A percentile compares a stretch with the other conserved stretches of the same genome.
Evolutionary conservation across 2,797 vertebrate species (phyloP).

Genomic region (Cossypha niveicapilla): DNA sequence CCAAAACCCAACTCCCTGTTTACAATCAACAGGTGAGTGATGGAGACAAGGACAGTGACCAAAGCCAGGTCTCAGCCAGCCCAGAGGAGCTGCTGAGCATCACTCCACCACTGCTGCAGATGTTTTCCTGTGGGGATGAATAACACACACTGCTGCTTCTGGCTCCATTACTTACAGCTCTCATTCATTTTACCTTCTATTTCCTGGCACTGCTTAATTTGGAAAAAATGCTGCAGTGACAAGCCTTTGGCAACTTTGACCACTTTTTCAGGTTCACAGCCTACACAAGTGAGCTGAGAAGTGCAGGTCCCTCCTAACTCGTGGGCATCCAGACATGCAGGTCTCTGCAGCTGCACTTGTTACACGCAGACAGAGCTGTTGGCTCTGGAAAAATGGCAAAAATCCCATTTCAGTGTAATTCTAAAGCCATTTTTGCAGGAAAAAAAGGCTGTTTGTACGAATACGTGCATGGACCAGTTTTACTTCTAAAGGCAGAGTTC

Average conservation of each 20-base stretch:
- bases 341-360: not conserved
- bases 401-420: not conserved
- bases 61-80: not conserved
- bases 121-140: not conserved
- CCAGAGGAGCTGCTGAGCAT: not conserved
- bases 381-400: not conserved
- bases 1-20: not conserved
- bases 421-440: not conserved
- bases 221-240: not conserved
- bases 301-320: not conserved
- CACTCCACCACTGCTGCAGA: accelerated
- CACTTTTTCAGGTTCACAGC: not conserved
- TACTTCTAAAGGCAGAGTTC: not conserved
- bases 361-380: not conserved
- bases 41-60: not conserved
- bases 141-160: not conserved
- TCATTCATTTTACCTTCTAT: not conserved
- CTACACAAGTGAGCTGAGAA: not conserved
- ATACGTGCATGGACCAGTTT: accelerated
- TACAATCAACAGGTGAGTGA: not conserved
- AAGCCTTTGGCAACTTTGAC: not conserved
- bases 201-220: not conserved
- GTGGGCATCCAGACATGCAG: not conserved
- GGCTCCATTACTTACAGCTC: not conserved
- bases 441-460: not conserved